Conservation (phyloP, 2,113 vertebrate genomes). For the Scortum barcoo region DNA sequence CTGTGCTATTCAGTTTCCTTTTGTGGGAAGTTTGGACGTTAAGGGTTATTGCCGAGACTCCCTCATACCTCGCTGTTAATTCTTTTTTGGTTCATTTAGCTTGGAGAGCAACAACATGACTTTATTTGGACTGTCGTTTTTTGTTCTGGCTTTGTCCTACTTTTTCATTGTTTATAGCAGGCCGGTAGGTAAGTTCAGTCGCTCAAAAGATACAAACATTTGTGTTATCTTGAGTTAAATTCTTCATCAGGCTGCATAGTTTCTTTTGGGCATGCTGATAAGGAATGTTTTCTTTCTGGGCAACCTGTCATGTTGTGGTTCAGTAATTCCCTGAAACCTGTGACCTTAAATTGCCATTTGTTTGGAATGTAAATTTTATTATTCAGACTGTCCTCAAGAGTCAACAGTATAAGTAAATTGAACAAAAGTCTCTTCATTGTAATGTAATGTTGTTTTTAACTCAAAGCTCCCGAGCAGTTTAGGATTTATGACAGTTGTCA, state of each 20-base stretch:
- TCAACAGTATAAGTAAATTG: neutral
- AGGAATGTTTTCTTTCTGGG: neutral
- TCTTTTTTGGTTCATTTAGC: neutral
- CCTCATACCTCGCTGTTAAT: neutral
- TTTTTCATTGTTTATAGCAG: slow-evolving; percentile 43
- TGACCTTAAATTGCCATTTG: no score
- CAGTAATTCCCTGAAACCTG: neutral
- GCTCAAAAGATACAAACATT: slow-evolving; percentile 19
- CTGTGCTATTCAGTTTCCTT: neutral
- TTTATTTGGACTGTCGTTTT: slow-evolving; percentile 27
- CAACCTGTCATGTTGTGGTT: neutral
- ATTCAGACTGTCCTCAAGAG: no score
- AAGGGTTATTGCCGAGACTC: neutral
- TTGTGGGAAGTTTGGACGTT: neutral
- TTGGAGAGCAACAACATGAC: slow-evolving; percentile 55
- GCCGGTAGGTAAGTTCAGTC: slow-evolving; percentile 60
- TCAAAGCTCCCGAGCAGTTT: neutral
- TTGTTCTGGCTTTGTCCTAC: slow-evolving; percentile 48
- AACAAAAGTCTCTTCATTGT: neutral
- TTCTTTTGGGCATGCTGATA: neutral
- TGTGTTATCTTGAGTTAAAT: neutral
- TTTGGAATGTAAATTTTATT: neutral
- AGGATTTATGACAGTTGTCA: neutral
- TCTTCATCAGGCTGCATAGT: neutral
- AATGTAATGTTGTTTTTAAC: no score